Conservation (phyloP, 2,888 invertebrate genomes). For the Temnothorax unifasciatus region DNA sequence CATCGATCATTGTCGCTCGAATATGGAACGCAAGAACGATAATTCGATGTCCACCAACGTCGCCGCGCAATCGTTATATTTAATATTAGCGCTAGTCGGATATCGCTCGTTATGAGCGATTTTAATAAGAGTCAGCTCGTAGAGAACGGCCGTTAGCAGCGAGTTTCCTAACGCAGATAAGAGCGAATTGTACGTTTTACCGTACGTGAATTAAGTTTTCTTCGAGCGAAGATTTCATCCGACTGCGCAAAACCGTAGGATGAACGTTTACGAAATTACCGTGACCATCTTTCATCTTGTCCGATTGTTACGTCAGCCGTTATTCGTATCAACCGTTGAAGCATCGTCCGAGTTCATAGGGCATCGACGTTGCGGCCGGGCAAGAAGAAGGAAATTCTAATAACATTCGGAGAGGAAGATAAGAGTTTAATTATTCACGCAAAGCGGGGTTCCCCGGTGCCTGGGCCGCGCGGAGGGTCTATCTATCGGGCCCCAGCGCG, state of each 20-base stretch:
- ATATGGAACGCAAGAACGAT: constrained; percentile 65
- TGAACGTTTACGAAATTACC: constrained; percentile 29
- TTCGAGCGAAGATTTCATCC: background rate
- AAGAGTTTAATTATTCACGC: constrained; percentile 75
- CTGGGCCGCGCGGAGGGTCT: constrained; percentile 22
- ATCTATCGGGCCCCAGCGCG: constrained; percentile 44
- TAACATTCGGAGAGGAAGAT: constrained; percentile 57
- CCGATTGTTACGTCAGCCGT: constrained; percentile 54
- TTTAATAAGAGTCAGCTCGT: constrained; percentile 18
- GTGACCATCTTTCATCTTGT: constrained; percentile 49
- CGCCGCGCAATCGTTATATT: constrained; percentile 37
- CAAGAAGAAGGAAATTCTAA: constrained; percentile 56
- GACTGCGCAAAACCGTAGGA: constrained; percentile 11
- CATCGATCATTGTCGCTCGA: constrained; percentile 68
- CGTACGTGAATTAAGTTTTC: background rate
- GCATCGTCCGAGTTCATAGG: constrained; percentile 52
- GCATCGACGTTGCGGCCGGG: constrained; percentile 34
- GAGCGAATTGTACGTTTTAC: constrained; percentile 3
- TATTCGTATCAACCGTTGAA: constrained; percentile 50
- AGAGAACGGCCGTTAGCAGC: background rate
- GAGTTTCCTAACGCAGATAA: background rate
- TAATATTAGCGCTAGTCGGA: constrained; percentile 14
- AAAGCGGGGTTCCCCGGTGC: constrained; percentile 56
- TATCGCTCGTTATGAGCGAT: constrained; percentile 2
- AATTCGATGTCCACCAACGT: constrained; percentile 52